Evolutionary conservation across 2,113 vertebrate genomes (phyloP).

Genomic region (Hylia prasina): DNA sequence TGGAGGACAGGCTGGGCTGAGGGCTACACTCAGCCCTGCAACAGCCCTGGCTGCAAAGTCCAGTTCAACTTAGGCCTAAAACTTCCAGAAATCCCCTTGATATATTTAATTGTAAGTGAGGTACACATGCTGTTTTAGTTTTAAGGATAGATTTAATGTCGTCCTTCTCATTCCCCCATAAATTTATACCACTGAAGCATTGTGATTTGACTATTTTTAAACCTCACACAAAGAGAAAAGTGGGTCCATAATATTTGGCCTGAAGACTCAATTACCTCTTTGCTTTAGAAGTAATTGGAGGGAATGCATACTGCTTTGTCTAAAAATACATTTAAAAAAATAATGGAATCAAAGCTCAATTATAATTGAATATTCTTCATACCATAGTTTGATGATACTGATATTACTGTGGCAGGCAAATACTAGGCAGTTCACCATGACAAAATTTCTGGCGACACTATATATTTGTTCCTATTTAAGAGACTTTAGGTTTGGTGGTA

Average conservation of each 20-base stretch:
- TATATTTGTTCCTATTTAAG: slow-evolving; percentile 18
- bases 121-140: background rate
- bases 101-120: background rate
- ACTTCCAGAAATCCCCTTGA: background rate
- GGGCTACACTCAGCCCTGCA: background rate
- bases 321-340: background rate
- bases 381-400: background rate
- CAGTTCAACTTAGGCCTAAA: background rate
- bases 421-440: background rate
- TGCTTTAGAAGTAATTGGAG: background rate
- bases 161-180: background rate
- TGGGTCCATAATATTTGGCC: background rate
- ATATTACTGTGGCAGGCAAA: background rate
- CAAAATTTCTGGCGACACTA: background rate
- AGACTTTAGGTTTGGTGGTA: background rate
- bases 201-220: background rate
- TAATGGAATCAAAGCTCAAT: background rate
- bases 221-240: background rate
- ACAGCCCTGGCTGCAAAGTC: background rate
- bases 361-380: background rate
- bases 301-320: background rate
- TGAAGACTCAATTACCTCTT: background rate
- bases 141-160: background rate
- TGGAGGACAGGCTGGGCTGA: background rate
- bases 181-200: background rate